phyloP scores from a whole-genome alignment of 2,888 invertebrate genomes.

The Kryphioiulus occultus region DNA sequence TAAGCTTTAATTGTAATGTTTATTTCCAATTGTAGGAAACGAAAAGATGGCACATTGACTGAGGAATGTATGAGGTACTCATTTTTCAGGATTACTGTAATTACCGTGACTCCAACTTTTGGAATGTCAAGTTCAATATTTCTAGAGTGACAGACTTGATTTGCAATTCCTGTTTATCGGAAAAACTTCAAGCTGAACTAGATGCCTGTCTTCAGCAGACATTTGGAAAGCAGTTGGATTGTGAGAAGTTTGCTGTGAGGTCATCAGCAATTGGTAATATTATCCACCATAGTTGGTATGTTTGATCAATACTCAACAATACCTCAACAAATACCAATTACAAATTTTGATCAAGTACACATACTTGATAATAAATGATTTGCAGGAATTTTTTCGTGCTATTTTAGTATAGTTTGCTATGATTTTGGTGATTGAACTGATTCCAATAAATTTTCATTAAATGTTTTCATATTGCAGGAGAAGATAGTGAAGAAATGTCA shows the following conservation, averaged over 20 bases:
- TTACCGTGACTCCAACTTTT: no score
- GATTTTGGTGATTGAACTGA: no score
- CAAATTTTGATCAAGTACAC: no score
- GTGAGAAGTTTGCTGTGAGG: constrained; percentile 51
- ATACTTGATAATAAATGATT: not conserved
- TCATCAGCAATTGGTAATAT: constrained; percentile 53
- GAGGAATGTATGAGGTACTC: constrained; percentile 50
- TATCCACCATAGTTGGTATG: no score
- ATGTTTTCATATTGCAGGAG: no score
- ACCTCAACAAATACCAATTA: no score
- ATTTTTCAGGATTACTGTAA: no score
- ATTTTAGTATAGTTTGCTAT: no score
- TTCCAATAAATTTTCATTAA: no score
- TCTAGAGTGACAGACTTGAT: constrained; percentile 44
- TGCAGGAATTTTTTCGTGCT: constrained; percentile 60
- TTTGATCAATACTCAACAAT: no score
- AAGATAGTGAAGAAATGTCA: constrained; percentile 80
- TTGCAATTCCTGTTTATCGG: constrained; percentile 24
- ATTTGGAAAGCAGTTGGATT: constrained; percentile 47
- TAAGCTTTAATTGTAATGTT: no score
- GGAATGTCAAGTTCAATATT: no score
- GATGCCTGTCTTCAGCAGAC: constrained; percentile 22
- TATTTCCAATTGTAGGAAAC: not conserved
- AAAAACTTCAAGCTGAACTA: constrained; percentile 1
- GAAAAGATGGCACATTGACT: constrained; percentile 39